These are phyloP conservation scores for Taeniopygia guttata DNA, from an alignment of 2,797 vertebrate species.

Conservation along the genomic window DNA sequence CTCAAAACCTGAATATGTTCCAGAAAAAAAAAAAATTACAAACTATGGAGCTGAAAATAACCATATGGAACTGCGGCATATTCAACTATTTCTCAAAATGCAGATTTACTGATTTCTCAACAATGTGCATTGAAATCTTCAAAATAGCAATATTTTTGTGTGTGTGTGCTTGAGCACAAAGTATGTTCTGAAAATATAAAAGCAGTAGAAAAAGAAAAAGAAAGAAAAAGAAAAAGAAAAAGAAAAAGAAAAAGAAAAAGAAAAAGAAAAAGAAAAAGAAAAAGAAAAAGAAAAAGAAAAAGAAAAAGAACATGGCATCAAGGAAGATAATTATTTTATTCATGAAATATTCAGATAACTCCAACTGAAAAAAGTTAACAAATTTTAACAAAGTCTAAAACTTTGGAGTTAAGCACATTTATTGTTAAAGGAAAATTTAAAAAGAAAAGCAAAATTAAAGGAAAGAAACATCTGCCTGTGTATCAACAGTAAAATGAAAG, in stretches of 20 bases:
- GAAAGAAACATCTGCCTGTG: neutral
- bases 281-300: rapidly evolving
- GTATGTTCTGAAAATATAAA: neutral
- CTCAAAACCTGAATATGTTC: neutral
- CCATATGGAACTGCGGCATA: neutral
- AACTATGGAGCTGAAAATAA: neutral
- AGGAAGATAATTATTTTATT: neutral
- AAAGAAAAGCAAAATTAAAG: neutral
- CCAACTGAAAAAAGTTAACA: neutral
- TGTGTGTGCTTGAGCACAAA: neutral
- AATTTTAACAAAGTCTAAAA: neutral
- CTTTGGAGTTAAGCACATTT: neutral
- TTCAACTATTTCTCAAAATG: neutral
- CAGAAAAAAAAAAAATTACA: neutral
- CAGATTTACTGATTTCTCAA: neutral
- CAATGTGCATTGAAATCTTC: neutral
- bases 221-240: rapidly evolving
- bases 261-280: rapidly evolving
- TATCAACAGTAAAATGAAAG: neutral
- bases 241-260: rapidly evolving
- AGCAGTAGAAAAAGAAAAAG: no score
- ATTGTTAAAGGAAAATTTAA: neutral
- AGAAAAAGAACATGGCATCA: neutral
- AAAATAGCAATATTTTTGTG: neutral
- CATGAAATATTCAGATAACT: neutral